Evolutionary conservation across 2,797 vertebrate species (phyloP).

Genomic region (Cossypha dichroa): DNA sequence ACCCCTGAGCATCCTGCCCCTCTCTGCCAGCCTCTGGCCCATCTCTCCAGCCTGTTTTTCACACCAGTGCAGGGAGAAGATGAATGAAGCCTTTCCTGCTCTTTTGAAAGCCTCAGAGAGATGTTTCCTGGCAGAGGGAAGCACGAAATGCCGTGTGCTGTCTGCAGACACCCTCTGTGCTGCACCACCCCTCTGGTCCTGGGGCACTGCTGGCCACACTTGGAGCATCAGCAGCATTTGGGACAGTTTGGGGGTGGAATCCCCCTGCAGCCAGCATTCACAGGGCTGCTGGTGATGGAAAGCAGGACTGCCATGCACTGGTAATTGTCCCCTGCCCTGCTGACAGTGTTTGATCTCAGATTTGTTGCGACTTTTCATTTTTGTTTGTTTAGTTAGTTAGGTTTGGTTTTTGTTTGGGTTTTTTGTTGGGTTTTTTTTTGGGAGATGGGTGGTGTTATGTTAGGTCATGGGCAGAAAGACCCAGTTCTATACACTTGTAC

Average conservation of each 20-base stretch:
- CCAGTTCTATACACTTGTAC: constrained; percentile 1
- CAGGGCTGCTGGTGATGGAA: background rate
- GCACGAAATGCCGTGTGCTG: background rate
- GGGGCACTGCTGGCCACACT: background rate
- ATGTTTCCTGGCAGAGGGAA: background rate
- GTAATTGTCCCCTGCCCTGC: background rate
- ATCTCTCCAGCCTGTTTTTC: background rate
- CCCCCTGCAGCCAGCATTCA: background rate
- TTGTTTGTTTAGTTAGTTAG: background rate
- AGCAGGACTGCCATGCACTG: background rate
- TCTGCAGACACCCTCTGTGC: background rate
- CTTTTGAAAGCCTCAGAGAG: background rate
- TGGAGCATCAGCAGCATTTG: background rate
- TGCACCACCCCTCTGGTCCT: background rate
- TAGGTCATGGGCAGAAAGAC: background rate
- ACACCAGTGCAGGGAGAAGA: background rate
- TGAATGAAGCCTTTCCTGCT: background rate
- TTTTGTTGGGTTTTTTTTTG: too few relatives aligned
- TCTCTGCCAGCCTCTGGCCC: background rate
- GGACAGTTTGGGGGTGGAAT: background rate
- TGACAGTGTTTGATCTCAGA: background rate
- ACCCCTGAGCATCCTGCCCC: background rate
- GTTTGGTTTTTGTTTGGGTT: too few relatives aligned
- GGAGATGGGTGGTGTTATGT: background rate
- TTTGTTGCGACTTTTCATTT: background rate